These are phyloP conservation scores for Antitype chi DNA, from an alignment of 2,888 invertebrate genomes.

Conservation along the genomic window DNA sequence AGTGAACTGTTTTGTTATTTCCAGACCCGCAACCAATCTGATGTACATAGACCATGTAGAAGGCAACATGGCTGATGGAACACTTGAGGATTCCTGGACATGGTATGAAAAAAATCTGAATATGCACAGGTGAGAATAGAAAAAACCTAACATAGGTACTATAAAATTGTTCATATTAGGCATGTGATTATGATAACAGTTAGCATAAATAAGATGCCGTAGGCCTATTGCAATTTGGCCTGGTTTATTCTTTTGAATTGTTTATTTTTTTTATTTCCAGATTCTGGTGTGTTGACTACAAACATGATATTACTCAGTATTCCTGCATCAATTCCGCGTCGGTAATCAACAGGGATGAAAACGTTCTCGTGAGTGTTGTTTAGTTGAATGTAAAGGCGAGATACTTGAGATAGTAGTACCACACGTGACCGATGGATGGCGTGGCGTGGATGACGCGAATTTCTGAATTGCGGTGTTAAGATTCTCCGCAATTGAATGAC, in stretches of 20 bases:
- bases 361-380: constrained; percentile 92
- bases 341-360: constrained; percentile 98
- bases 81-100: constrained; percentile 96
- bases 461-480: constrained; percentile 65
- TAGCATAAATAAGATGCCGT: not conserved
- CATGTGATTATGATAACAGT: too few species aligned
- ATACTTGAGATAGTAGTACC: constrained; percentile 11
- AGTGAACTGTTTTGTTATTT: constrained; percentile 46
- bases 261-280: constrained; percentile 79
- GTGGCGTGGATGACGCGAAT: constrained; percentile 35
- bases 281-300: constrained; percentile 99
- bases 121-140: constrained; percentile 87
- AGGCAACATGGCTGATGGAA: constrained; percentile 98
- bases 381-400: not conserved
- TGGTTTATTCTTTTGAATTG: not conserved
- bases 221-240: not conserved
- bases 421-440: constrained; percentile 39
- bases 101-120: constrained; percentile 94
- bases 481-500: constrained; percentile 52
- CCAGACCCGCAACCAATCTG: constrained; percentile 92
- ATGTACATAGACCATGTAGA: constrained; percentile 98
- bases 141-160: not conserved
- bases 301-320: constrained; percentile 97
- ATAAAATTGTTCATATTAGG: not conserved
- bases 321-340: constrained; percentile 98